Evolutionary conservation across 2,888 invertebrate genomes (phyloP).

Genomic region (Molanna angustata): DNA sequence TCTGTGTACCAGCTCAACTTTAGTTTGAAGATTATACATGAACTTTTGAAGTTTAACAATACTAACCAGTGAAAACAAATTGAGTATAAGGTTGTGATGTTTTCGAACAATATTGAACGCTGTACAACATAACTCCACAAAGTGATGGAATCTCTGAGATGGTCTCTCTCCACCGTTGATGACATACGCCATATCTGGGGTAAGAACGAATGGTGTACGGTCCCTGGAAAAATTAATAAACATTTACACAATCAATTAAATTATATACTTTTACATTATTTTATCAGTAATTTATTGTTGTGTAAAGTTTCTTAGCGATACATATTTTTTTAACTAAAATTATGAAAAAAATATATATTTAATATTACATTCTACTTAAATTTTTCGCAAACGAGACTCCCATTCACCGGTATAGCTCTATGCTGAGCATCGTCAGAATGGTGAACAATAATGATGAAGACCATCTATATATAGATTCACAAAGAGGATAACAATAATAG

Average conservation of each 20-base stretch:
- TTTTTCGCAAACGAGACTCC: too few relatives aligned
- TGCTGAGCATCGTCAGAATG: too few relatives aligned
- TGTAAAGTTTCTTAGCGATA: too few relatives aligned
- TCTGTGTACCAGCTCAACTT: too few relatives aligned
- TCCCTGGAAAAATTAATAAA: slow-evolving; percentile 63
- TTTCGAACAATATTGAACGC: slow-evolving; percentile 94
- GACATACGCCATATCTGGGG: slow-evolving; percentile 99
- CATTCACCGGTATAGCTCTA: too few relatives aligned
- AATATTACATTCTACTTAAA: background rate
- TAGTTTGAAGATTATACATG: slow-evolving; percentile 5
- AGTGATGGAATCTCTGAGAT: slow-evolving; percentile 91
- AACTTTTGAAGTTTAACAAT: too few relatives aligned
- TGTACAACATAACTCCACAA: slow-evolving; percentile 97
- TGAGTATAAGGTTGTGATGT: slow-evolving; percentile 86
- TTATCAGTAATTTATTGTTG: too few relatives aligned
- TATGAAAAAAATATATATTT: too few relatives aligned
- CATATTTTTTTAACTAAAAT: slow-evolving; percentile 1
- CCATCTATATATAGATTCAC: too few relatives aligned
- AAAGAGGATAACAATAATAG: background rate
- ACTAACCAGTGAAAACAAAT: slow-evolving; percentile 85
- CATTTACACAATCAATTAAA: background rate
- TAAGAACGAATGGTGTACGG: slow-evolving; percentile 95
- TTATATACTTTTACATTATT: too few relatives aligned
- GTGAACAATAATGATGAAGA: too few relatives aligned
- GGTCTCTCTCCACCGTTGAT: slow-evolving; percentile 96